Percentiles rank a stretch among this genome's conserved stretches.
Evolutionary conservation across 1,140 invertebrate genomes (phyloP).

Genomic region (Macrosteles quadrilineatus): DNA sequence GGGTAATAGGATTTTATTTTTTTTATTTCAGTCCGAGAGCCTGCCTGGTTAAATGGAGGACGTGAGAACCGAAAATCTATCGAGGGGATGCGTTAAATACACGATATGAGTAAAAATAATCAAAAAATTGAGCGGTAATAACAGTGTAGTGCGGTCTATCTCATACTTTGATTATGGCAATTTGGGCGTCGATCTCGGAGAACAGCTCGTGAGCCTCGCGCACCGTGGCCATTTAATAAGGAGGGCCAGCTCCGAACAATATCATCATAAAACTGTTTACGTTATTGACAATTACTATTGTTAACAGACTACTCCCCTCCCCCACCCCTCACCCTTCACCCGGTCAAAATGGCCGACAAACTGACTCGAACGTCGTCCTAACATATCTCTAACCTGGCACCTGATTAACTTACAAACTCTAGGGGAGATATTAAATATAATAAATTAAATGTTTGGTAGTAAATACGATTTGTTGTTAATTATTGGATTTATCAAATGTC

Average conservation of each 20-base stretch:
- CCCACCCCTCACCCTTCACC: too few species aligned
- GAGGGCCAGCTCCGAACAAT: slow-evolving; percentile 22
- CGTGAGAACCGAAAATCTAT: slow-evolving; percentile 12
- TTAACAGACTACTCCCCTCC: neutral
- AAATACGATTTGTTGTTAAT: too few species aligned
- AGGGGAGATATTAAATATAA: too few species aligned
- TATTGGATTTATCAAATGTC: too few species aligned
- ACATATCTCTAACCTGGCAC: too few species aligned
- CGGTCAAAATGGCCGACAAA: neutral
- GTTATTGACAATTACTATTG: slow-evolving; percentile 27
- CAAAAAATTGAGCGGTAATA: slow-evolving; percentile 24
- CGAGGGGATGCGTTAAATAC: slow-evolving; percentile 19
- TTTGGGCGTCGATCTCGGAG: neutral
- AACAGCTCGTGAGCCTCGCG: slow-evolving; percentile 9
- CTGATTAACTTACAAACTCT: too few species aligned
- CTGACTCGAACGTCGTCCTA: too few species aligned
- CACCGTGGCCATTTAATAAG: slow-evolving; percentile 22
- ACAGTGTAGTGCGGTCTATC: slow-evolving; percentile 6
- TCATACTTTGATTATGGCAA: slow-evolving; percentile 29
- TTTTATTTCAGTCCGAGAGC: neutral
- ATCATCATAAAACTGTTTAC: slow-evolving; percentile 30
- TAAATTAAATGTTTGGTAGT: too few species aligned
- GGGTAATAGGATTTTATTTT: slow-evolving; percentile 7
- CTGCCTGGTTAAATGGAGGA: neutral
- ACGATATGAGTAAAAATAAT: slow-evolving; percentile 31